phyloP scores from a whole-genome alignment of 2,888 invertebrate species.

The Arctia plantaginis region DNA sequence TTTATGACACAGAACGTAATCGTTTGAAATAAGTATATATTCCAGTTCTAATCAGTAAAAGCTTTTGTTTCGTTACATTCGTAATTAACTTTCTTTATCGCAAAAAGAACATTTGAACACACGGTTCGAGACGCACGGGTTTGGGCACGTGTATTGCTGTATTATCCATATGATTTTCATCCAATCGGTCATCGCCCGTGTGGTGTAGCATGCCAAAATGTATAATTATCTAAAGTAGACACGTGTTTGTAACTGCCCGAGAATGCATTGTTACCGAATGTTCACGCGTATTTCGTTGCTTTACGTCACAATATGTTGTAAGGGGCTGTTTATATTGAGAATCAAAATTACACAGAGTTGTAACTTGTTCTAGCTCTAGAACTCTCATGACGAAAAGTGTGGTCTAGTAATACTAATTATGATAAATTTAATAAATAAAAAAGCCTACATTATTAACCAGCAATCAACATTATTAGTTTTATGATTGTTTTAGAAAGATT shows the following conservation, averaged over 20 bases:
- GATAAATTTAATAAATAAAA: too few relatives aligned
- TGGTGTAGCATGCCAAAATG: slow-evolving; percentile 19
- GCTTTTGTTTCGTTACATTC: not conserved
- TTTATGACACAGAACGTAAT: not conserved
- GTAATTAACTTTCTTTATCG: not conserved
- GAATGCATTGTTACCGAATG: slow-evolving; percentile 5
- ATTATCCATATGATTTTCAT: slow-evolving; percentile 3
- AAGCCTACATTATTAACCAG: too few relatives aligned
- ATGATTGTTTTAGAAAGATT: not conserved
- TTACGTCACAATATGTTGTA: slow-evolving; percentile 2
- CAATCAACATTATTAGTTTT: not conserved
- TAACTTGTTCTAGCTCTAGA: not conserved
- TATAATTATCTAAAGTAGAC: slow-evolving; percentile 14
- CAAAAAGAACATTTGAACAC: not conserved
- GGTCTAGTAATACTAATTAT: not conserved
- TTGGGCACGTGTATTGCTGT: slow-evolving; percentile 7
- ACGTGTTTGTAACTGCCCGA: slow-evolving; percentile 20
- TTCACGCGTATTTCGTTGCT: not conserved
- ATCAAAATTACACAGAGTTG: not conserved
- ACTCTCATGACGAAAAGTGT: not conserved
- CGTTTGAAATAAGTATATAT: not conserved
- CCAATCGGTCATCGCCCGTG: slow-evolving; percentile 23
- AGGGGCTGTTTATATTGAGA: not conserved
- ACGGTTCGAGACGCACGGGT: not conserved
- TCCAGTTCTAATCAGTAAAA: not conserved